Base-by-base conservation (phyloP, 2,888 invertebrate species). In the Entomobrya multifasciata region DNA sequence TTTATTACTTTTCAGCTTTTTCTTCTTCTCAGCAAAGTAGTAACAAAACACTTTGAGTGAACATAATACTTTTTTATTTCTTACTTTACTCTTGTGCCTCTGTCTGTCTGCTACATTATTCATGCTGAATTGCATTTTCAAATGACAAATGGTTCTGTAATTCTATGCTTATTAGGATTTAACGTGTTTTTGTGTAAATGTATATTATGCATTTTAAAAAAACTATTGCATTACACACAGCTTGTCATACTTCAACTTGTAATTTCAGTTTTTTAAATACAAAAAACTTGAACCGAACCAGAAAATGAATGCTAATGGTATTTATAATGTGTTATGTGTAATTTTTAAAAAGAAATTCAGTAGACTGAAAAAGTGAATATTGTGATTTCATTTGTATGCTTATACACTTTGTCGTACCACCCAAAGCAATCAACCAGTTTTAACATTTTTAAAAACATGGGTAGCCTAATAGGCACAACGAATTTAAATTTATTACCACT, bases 91-190 rank as follows among this genome's bases (percentile, higher is more conserved):
- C 55, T 1, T 30, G 30, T 74, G 22, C 22, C 72, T 49, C 52
- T 74, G 22, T 44, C 72, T 49, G 74, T 74, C 55, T 74, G 25
- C 52, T 36, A 52, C 49, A 86, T 86, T 81, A 86, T 81, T 86
- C 86, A 81, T 86, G 80, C 57, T 44, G 86, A 86, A 86, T 81
- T 86, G 86, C 80, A 25, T 86, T 82, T 80, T 86, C 52, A 76
- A 81, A 86, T 86, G 86, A 86, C 86, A 86, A 86, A 86, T 86
- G 76, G 57, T 60, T 79, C 80, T 79, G 84, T 85, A 85, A 77
- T 85, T 76, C 70, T 87, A 85, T 74, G 84, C 84, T 85, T 80
- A 84, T 87, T 77, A 87, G 76, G 70, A 82, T 72, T n/a, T 78
- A 87, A 79, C 83, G 70, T 78, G 70, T 79, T 87, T 83, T 83